phyloP scores from a whole-genome alignment of 2,797 vertebrate species.

The Alfaro cultratus region DNA sequence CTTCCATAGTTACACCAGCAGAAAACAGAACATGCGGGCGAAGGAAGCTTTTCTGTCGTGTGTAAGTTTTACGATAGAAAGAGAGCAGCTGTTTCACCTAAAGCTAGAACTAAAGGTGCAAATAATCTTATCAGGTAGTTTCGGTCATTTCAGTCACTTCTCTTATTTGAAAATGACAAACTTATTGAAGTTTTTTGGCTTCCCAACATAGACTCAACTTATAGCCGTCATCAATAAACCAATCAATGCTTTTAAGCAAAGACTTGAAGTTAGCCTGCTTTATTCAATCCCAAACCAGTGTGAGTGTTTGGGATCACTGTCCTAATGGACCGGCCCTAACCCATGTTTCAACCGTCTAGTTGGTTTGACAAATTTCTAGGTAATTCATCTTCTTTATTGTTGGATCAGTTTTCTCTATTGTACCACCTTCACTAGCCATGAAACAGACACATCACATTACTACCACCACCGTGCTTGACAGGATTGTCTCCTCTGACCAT shows the following conservation, averaged over 20 bases:
- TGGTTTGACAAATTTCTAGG: not conserved
- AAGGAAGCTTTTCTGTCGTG: constrained; percentile 15
- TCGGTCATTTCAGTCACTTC: not conserved
- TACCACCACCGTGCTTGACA: too few relatives aligned
- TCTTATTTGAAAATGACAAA: not conserved
- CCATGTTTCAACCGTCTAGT: not conserved
- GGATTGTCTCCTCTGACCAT: too few relatives aligned
- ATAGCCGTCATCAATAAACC: not conserved
- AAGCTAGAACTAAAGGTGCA: not conserved
- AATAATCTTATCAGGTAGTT: too few relatives aligned
- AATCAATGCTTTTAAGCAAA: not conserved
- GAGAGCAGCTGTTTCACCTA: not conserved
- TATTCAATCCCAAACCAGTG: not conserved
- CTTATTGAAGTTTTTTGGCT: not conserved
- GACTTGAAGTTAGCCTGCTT: not conserved
- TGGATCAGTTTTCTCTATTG: not conserved
- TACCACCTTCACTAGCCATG: not conserved
- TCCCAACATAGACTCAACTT: not conserved
- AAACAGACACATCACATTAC: not conserved
- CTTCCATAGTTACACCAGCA: constrained; percentile 49
- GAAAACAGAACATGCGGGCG: constrained; percentile 18
- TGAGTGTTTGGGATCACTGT: not conserved
- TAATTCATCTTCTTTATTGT: not conserved
- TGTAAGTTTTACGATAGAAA: not conserved
- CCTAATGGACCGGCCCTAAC: not conserved